Evolutionary conservation across 2,797 vertebrate species (phyloP).

Genomic region (Notolepis coatsorum): DNA sequence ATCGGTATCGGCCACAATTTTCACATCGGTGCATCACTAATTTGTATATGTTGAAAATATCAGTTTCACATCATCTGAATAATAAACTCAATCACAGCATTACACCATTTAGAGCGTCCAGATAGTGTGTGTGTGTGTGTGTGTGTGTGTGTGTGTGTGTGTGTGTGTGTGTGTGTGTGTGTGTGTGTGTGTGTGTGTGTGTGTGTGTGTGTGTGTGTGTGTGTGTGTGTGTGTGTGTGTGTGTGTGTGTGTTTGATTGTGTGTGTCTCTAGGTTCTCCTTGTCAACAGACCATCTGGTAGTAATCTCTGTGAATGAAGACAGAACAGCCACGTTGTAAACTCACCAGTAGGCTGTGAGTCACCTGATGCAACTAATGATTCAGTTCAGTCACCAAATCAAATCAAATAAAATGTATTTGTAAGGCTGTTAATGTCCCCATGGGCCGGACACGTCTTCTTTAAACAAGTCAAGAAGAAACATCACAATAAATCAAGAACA

Average conservation of each 20-base stretch:
- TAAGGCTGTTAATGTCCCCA: too few species aligned
- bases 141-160: neutral
- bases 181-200: neutral
- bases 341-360: too few species aligned
- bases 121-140: neutral
- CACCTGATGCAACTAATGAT: too few species aligned
- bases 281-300: neutral
- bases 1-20: too few species aligned
- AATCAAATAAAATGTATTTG: too few species aligned
- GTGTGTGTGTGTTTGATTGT: neutral
- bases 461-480: too few species aligned
- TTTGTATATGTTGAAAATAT: too few species aligned
- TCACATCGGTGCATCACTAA: too few species aligned
- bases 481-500: too few species aligned
- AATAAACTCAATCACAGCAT: neutral
- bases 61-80: too few species aligned
- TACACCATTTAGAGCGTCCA: neutral
- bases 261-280: neutral
- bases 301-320: neutral
- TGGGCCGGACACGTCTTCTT: too few species aligned
- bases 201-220: neutral
- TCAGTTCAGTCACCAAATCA: too few species aligned
- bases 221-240: neutral
- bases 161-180: neutral
- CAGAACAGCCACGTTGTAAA: neutral